phyloP scores from a whole-genome alignment of 2,113 vertebrate species.

The Chionomys nivalis region DNA sequence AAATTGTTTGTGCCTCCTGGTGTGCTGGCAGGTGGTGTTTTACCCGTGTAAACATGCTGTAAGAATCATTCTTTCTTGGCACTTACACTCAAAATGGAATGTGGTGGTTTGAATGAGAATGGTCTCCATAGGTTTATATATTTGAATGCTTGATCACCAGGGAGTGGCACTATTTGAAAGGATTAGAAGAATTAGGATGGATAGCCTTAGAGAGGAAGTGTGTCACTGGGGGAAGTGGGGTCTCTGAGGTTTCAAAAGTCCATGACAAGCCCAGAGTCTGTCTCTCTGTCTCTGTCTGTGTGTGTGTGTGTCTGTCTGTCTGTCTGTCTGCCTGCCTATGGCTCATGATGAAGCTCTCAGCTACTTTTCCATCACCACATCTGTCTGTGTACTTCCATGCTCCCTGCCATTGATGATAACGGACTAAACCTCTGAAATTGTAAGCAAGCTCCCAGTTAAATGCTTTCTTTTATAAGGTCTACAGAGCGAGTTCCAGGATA shows the following conservation, averaged over 20 bases:
- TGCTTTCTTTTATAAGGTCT: background rate
- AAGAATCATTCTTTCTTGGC: background rate
- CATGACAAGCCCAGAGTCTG: background rate
- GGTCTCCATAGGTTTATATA: background rate
- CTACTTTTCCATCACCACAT: background rate
- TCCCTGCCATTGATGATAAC: background rate
- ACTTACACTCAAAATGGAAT: background rate
- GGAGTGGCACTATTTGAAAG: background rate
- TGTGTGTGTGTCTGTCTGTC: too few species aligned
- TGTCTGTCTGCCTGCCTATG: background rate
- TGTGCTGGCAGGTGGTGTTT: too few species aligned
- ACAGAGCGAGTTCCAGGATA: too few species aligned
- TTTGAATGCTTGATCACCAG: background rate
- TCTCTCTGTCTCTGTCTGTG: too few species aligned
- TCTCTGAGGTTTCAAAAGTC: background rate
- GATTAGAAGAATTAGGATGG: background rate
- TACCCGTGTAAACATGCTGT: background rate
- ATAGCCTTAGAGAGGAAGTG: background rate
- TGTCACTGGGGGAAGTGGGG: background rate
- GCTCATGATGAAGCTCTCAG: background rate
- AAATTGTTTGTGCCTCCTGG: background rate
- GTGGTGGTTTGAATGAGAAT: background rate
- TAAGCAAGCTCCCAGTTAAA: background rate
- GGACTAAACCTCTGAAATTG: background rate
- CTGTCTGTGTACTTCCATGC: background rate